phyloP scores from a whole-genome alignment of 2,797 vertebrate species.

The Galaxias olidus region DNA sequence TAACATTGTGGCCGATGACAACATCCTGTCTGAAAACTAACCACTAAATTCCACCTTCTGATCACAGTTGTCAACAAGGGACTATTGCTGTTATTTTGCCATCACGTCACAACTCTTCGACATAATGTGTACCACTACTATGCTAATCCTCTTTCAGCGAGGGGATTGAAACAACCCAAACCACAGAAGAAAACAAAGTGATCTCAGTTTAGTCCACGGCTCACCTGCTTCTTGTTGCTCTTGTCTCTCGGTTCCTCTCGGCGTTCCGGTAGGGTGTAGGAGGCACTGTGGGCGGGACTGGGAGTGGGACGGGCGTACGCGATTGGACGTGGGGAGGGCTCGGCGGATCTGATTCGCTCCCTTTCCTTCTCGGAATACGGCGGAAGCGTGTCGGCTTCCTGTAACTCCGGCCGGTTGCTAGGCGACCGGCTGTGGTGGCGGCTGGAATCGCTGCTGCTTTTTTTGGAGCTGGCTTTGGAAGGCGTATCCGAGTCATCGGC shows the following conservation, averaged over 20 bases:
- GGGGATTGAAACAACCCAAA: no score
- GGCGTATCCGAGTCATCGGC: slow-evolving; percentile 80
- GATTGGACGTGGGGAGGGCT: slow-evolving; percentile 64
- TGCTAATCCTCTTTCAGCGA: no score
- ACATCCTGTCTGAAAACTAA: no score
- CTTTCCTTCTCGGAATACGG: slow-evolving; percentile 76
- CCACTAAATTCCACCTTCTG: no score
- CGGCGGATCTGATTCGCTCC: slow-evolving; percentile 70
- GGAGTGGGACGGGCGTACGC: slow-evolving; percentile 67
- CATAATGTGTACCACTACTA: no score
- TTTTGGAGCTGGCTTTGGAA: slow-evolving; percentile 81
- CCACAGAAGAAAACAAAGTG: neutral
- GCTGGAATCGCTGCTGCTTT: slow-evolving; percentile 61
- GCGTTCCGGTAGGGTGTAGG: slow-evolving; percentile 66
- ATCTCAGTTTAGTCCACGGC: slow-evolving; percentile 40
- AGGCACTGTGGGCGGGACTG: slow-evolving; percentile 31
- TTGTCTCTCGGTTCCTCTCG: slow-evolving; percentile 84
- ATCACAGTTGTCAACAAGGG: no score
- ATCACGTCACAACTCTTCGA: no score
- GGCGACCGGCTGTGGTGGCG: slow-evolving; percentile 69
- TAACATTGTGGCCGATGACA: no score
- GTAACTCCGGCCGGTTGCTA: slow-evolving; percentile 58
- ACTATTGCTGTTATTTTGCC: no score
- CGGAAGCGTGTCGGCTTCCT: slow-evolving; percentile 66
- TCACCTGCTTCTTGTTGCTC: slow-evolving; percentile 87